Evolutionary conservation across 1,140 invertebrate genomes (phyloP), one percentile per base, ranked within the genome.

Genomic region (Sitodiplosis mosellana): DNA sequence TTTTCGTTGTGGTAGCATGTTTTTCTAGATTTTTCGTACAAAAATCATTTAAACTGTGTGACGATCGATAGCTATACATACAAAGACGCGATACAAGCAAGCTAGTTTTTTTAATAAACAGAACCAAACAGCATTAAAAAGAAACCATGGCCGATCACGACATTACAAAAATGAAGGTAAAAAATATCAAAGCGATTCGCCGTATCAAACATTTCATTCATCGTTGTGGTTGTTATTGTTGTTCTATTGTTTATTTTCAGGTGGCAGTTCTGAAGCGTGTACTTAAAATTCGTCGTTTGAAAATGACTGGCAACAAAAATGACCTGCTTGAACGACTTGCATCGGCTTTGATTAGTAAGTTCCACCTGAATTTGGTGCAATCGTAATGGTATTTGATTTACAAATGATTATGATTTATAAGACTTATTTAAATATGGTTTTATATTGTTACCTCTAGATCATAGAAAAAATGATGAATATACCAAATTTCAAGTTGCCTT

Each of bases 251-350:
- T 22, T 51, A 59, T 58, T 10, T 51, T n/a, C n/a, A 83, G 71
- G 81, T 85, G 27, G 73, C 79, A 8, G 85, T 88, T 60, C 67
- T 90, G 51, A 83, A 81, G 54, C 74, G 77, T 55, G 83, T 85
- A 64, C 64, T 88, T 22, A 87, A 87, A 64, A 66, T 76, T 51
- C 74, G 81, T 57, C 83, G 82, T 38, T 64, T 88, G 14, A 66
- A 77, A n/a, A 74, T 76, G 14, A 67, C 75, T 40, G 86, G 85
- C 11, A 86, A 86, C 58, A 89, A 88, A 72, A 80, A 71, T 33
- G 83, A 88, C 55, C 65, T 90, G 36, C 64, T 83, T 19, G 77
- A 82, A 49, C 73, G 85, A 53, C 69, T 89, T 42, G 77, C 81
- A 57, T 63, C 74, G 38, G 76, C 77, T 4, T 62, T 82, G 52